Evolutionary conservation across 2,888 invertebrate species (phyloP), one percentile per base, ranked within the genome.

Genomic region (Mythimna ferrago): DNA sequence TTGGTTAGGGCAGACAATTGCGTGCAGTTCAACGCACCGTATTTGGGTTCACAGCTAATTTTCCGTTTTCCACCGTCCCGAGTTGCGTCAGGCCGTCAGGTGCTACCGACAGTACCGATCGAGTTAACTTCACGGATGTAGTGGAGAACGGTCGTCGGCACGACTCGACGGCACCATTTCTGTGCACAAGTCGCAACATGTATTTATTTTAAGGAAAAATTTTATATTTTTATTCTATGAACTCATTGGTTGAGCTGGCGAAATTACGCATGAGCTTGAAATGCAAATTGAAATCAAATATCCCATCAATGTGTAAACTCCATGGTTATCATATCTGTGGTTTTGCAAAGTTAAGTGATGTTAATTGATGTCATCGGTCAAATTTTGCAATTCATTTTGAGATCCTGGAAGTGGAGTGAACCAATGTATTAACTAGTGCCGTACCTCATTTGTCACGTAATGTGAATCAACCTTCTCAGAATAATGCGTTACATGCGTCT

Each of bases 11-110:
- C 86, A 88, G 88, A 90, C 91, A 89, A 90, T 91, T 88, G 87
- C 83, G 83, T 83, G 75, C 86, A 87, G 94, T 93, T 94, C 94
- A 94, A 91, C 88, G 94, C 86, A 91, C 95, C 85, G 86, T 88
- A 92, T 90, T 90, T 91, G 88, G 91, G 91, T 89, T 90, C 89
- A 86, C 87, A 83, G 83, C 85, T 85, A 89, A 92, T 94, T 94
- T 94, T 93, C 94, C 92, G 88, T 92, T 94, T 94, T 94, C 89
- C 94, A 92, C 89, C 91, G 93, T 94, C 93, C 89, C 92, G 91
- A 88, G 85, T 88, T 86, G 90, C 88, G 87, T 84, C 87, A 88
- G 85, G 80, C 80, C 86, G 86, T 84, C 87, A 88, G 86, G 82
- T 83, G 87, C 74, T 66, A 61, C 61, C 41, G 61, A 80, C 84